Conservation (phyloP, 2,888 invertebrate species). For the Druceiella hillmani region DNA sequence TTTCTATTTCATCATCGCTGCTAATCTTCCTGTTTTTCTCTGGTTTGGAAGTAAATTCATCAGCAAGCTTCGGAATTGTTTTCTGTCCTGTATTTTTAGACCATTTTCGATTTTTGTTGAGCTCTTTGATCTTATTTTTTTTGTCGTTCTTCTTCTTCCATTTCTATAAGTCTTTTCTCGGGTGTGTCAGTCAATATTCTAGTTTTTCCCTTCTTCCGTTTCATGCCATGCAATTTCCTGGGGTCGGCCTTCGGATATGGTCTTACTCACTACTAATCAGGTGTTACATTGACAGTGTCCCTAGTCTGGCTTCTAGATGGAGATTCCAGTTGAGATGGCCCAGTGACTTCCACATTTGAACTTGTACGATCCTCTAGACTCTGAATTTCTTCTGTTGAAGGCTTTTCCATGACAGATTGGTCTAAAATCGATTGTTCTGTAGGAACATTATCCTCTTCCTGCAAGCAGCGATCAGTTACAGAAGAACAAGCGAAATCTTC, state of each 20-base stretch:
- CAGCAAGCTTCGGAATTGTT: constrained; percentile 1
- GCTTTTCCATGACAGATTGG: constrained; percentile 2
- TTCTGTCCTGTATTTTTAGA: constrained; percentile 5
- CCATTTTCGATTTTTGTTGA: too few species aligned
- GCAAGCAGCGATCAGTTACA: constrained; percentile 7
- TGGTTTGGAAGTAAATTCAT: too few species aligned
- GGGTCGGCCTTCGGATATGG: constrained; percentile 20
- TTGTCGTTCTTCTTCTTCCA: constrained; percentile 15
- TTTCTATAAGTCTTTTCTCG: constrained; percentile 19
- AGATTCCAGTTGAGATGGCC: constrained; percentile 11
- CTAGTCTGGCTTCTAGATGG: too few species aligned
- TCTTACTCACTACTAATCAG: too few species aligned
- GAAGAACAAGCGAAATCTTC: constrained; percentile 1
- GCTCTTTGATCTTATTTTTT: constrained; percentile 10
- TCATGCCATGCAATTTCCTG: constrained; percentile 13
- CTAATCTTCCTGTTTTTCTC: too few species aligned
- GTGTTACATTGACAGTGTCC: too few species aligned
- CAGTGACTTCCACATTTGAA: background rate
- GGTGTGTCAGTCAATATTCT: constrained; percentile 22
- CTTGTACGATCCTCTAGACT: constrained; percentile 7
- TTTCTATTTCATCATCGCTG: too few species aligned
- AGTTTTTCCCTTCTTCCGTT: constrained; percentile 20
- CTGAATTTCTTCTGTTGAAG: constrained; percentile 6
- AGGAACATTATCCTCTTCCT: constrained; percentile 5
- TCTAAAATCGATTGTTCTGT: constrained; percentile 1